Conservation (phyloP, 1,140 invertebrate species). For the Acromyrmex heyeri region DNA sequence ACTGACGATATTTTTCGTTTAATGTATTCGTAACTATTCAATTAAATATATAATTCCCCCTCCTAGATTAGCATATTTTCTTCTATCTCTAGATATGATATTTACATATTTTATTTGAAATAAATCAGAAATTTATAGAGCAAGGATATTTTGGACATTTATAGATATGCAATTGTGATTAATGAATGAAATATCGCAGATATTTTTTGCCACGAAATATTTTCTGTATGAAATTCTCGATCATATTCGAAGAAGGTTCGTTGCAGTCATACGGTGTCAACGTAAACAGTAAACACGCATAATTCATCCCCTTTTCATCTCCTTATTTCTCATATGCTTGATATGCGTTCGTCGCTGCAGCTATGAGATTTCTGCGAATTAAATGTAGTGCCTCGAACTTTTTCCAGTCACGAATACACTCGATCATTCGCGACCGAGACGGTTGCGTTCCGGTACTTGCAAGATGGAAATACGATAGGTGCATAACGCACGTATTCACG, state of each 20-base stretch:
- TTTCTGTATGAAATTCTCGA: conserved; percentile 45
- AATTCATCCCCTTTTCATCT: conserved; percentile 58
- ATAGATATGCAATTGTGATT: not conserved
- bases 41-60: not conserved
- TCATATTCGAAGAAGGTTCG: conserved; percentile 2
- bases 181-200: conserved; percentile 11
- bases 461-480: conserved; percentile 53
- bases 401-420: conserved; percentile 42
- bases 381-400: conserved; percentile 60
- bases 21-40: not conserved
- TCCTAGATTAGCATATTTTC: not conserved
- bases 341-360: not conserved
- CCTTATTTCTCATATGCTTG: not conserved
- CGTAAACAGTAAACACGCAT: conserved; percentile 70
- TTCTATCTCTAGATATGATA: not conserved
- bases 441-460: conserved; percentile 14
- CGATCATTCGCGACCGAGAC: conserved; percentile 48
- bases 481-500: conserved; percentile 3
- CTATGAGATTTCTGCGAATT: conserved; percentile 34
- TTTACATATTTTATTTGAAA: not conserved
- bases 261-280: conserved; percentile 36
- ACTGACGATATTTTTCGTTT: conserved; percentile 10
- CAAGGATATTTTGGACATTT: not conserved
- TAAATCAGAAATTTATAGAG: not conserved
- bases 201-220: not conserved